Conservation (phyloP, 2,113 vertebrate genomes). For the Chloebia gouldiae region DNA sequence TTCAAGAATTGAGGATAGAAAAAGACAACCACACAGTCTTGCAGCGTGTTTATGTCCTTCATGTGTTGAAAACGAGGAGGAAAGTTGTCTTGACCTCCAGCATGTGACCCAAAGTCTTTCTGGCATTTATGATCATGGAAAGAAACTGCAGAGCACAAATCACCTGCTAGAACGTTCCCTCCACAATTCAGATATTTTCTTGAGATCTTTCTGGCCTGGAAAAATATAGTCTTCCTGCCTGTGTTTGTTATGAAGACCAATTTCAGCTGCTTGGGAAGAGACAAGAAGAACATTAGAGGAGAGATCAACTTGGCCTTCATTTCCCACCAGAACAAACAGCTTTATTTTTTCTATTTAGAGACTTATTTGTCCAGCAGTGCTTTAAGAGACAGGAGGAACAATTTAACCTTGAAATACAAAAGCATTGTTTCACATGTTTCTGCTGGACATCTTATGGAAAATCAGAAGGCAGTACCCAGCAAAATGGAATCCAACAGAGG, state of each 20-base stretch:
- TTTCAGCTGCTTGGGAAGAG: neutral
- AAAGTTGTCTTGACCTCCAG: neutral
- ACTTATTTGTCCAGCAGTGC: neutral
- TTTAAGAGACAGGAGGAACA: neutral
- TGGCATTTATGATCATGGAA: neutral
- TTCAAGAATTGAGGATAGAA: neutral
- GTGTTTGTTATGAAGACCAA: neutral
- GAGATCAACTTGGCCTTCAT: neutral
- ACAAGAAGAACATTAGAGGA: neutral
- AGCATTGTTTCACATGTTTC: neutral
- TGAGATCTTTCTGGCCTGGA: neutral
- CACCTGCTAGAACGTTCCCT: neutral
- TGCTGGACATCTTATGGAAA: neutral
- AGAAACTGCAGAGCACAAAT: neutral
- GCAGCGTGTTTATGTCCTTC: neutral
- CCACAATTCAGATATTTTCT: neutral
- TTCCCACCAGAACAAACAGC: neutral
- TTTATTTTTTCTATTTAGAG: neutral
- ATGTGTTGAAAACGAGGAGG: neutral
- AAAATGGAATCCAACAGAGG: neutral
- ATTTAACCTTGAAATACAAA: neutral
- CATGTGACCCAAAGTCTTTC: neutral
- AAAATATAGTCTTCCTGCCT: neutral
- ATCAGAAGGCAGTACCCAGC: neutral
- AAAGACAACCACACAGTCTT: neutral